phyloP scores from a whole-genome alignment of 2,888 invertebrate genomes.

The Dryococelus australis region DNA sequence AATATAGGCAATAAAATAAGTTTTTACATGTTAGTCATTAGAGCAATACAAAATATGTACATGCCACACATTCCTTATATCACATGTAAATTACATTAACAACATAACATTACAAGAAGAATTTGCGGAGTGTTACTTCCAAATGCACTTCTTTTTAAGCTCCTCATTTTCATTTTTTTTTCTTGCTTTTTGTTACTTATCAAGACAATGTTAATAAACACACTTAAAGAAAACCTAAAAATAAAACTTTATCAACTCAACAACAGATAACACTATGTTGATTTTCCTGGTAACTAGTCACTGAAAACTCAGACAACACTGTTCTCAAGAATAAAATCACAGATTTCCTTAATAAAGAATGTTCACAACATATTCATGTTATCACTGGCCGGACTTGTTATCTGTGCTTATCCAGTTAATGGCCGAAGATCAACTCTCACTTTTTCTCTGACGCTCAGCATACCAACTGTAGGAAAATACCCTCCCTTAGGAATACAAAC shows the following conservation, averaged over 20 bases:
- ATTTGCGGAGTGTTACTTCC: neutral
- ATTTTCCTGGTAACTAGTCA: neutral
- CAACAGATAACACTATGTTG: neutral
- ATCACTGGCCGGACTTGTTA: neutral
- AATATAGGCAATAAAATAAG: neutral
- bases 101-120: neutral
- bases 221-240: conserved; percentile 4
- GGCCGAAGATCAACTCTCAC: conserved; percentile 62
- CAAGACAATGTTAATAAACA: neutral
- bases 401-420: conserved; percentile 57
- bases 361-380: neutral
- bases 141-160: neutral
- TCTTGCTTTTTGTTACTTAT: neutral
- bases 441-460: conserved; percentile 62
- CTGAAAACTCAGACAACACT: neutral
- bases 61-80: neutral
- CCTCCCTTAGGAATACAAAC: conserved; percentile 62
- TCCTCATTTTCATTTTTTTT: neutral
- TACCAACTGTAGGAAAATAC: conserved; percentile 63
- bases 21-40: conserved; percentile 2
- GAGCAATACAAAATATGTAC: conserved; percentile 9
- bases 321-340: neutral
- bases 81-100: neutral
- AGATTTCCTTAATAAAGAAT: neutral
- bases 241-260: conserved; percentile 10